Percentiles rank a stretch among this genome's conserved stretches.
phyloP scores from a whole-genome alignment of 2,113 vertebrate species.

The Caloenas nicobarica region DNA sequence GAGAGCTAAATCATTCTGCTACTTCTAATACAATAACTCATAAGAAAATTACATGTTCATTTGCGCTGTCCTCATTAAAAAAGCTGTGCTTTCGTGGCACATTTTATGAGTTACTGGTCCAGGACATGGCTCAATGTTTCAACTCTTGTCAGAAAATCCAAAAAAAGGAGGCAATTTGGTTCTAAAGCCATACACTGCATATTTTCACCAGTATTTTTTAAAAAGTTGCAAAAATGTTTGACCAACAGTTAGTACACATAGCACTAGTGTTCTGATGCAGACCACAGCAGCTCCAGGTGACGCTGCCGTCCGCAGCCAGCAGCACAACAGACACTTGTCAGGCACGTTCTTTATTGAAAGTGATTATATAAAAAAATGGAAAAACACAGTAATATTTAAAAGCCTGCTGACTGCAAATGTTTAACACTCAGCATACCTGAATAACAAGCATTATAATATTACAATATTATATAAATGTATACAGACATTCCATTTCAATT shows the following conservation, averaged over 20 bases:
- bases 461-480: neutral
- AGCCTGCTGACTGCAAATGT: neutral
- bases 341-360: neutral
- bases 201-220: neutral
- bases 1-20: neutral
- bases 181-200: neutral
- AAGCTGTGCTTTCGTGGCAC: neutral
- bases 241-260: neutral
- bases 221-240: neutral
- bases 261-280: neutral
- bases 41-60: neutral
- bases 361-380: neutral
- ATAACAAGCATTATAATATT: neutral
- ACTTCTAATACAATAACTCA: neutral
- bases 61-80: neutral
- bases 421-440: neutral
- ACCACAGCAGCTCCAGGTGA: neutral
- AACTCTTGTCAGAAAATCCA: neutral
- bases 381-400: neutral
- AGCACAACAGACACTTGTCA: neutral
- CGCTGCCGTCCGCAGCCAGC: neutral
- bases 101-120: neutral
- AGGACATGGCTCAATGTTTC: neutral
- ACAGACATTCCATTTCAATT: neutral
- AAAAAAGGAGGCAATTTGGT: neutral